Evolutionary conservation across 2,113 vertebrate genomes (phyloP), one percentile per base, ranked within the genome.

Genomic region (Ptilorrhoa leucosticta): DNA sequence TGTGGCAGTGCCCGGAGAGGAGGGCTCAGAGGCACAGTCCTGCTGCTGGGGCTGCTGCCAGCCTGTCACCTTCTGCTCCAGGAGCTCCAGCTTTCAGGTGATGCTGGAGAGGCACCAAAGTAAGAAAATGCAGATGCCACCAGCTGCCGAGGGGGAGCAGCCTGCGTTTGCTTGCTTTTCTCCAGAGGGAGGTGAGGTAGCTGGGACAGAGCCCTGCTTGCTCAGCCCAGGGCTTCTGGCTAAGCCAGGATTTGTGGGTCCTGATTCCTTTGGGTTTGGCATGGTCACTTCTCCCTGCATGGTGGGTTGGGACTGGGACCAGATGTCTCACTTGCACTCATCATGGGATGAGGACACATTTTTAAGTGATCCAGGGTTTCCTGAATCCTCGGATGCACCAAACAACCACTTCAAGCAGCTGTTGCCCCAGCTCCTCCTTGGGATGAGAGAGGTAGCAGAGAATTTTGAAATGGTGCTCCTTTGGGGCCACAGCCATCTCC

Each of bases 11-110:
- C 78, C 89, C 1, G 0, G 44, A 56, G 54, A 61, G 50, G 61
- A 64, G 37, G 45, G n/a, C 47, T 83, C 39, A 58, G 92, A 50
- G 60, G 44, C 47, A 75, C 1, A 2, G 83, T 42, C 66, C 51
- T 87, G 47, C 73, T 63, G 21, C 73, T 26, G 51, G 54, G 64
- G 68, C 57, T 91, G 53, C 66, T 96, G 81, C 81, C 89, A 94
- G 58, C 63, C 51, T 85, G 77, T 76, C 77, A 81, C 24, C 45
- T 64, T 31, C 5, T 40, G 42, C 66, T 85, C 15, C 9, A 7
- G 33, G 48, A 94, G 66, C 81, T 94, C 47, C 5, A 6, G 48
- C 31, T 66, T 93, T 63, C 65, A 69, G 65, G 61, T 83, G 87
- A 15, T 73, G 72, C 48, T 4, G 17, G 53, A 64, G 73, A 82